These are phyloP conservation scores for Gymnopithys bicolor DNA, from an alignment of 2,797 vertebrate species.

Conservation along the genomic window DNA sequence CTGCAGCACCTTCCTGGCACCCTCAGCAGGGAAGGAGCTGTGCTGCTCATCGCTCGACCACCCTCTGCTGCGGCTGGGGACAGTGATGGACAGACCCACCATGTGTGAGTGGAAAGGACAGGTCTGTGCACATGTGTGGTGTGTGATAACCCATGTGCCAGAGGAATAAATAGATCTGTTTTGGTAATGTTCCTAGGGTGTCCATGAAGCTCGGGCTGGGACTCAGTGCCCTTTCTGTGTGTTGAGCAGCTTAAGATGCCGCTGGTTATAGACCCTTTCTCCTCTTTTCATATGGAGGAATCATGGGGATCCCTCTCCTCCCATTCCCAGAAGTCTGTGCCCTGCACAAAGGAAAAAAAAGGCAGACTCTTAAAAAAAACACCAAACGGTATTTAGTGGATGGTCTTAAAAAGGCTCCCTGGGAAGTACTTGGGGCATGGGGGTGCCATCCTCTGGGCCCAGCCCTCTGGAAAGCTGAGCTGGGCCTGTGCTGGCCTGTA, in stretches of 20 bases:
- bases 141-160: background rate
- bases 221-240: fast-evolving
- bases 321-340: background rate
- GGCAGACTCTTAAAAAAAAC: background rate
- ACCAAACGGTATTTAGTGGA: slow-evolving; percentile 20
- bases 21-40: background rate
- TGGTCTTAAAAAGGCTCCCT: slow-evolving; percentile 32
- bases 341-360: background rate
- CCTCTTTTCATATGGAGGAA: fast-evolving
- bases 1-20: background rate
- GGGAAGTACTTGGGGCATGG: background rate
- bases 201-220: background rate
- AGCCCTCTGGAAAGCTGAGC: background rate
- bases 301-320: background rate
- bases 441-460: background rate
- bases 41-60: background rate
- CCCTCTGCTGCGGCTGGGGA: background rate
- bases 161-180: slow-evolving; percentile 60
- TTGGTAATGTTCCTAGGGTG: background rate
- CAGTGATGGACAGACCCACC: background rate
- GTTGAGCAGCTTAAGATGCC: background rate
- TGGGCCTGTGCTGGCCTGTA: fast-evolving
- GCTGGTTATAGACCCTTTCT: background rate
- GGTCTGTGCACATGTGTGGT: background rate
- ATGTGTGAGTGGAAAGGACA: background rate